A percentile compares a stretch with the other conserved stretches of the same genome.
Evolutionary conservation across 2,888 invertebrate species (phyloP).

Genomic region (Anoplius nigerrimus): DNA sequence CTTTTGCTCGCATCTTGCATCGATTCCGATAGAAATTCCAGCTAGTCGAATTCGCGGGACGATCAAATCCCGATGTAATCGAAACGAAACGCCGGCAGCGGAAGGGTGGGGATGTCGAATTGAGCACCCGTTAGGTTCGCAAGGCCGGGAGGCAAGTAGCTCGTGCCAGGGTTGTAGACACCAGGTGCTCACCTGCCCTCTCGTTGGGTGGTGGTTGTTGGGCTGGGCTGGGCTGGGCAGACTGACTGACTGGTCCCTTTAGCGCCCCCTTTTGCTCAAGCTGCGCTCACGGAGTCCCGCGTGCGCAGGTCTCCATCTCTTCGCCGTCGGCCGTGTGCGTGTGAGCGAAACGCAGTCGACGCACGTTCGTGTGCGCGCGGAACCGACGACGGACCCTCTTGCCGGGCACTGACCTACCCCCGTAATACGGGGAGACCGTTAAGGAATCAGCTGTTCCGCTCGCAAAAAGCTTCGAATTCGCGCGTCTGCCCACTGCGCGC

Average conservation of each 20-base stretch:
- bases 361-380: not conserved
- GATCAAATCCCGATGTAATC: too few species aligned
- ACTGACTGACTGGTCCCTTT: slow-evolving; percentile 38
- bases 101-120: slow-evolving; percentile 1
- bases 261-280: slow-evolving; percentile 57
- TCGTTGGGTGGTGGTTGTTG: slow-evolving; percentile 60
- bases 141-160: slow-evolving; percentile 58
- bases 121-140: slow-evolving; percentile 45
- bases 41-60: too few species aligned
- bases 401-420: slow-evolving; percentile 73
- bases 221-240: slow-evolving; percentile 3
- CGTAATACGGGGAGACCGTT: slow-evolving; percentile 64
- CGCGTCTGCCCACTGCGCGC: slow-evolving; percentile 30
- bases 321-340: too few species aligned
- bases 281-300: slow-evolving; percentile 15
- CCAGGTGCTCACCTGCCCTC: slow-evolving; percentile 74
- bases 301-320: too few species aligned
- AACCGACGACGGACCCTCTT: not conserved
- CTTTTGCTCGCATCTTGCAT: too few species aligned
- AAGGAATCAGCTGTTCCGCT: slow-evolving; percentile 65
- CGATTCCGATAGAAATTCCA: too few species aligned
- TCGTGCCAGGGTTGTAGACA: slow-evolving; percentile 60
- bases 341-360: too few species aligned
- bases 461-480: slow-evolving; percentile 20
- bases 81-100: too few species aligned